A percentile compares a stretch with the other conserved stretches of the same genome.
These are phyloP conservation scores for Bombus huntii DNA, from an alignment of 1,140 invertebrate species.

Conservation along the genomic window DNA sequence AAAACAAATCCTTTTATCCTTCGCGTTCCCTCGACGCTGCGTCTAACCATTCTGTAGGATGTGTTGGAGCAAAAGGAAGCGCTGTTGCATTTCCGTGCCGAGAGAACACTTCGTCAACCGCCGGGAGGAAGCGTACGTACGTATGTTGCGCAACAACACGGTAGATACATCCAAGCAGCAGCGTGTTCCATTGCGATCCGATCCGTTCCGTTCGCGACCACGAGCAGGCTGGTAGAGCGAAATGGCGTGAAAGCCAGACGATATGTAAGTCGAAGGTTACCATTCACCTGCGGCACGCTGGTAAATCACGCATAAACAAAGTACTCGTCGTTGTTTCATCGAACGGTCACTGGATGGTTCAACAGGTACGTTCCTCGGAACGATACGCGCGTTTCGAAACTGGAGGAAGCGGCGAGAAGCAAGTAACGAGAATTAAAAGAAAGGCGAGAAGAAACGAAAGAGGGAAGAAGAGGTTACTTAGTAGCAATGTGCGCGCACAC, in stretches of 20 bases:
- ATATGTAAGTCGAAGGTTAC: not conserved
- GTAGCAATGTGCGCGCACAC: not conserved
- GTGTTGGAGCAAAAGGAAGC: constrained; percentile 44
- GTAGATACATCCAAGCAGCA: not conserved
- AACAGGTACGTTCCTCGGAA: constrained; percentile 57
- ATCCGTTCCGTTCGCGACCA: not conserved
- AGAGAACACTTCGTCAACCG: constrained; percentile 51
- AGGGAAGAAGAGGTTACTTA: not conserved
- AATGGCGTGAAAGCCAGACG: not conserved
- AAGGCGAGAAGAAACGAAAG: not conserved
- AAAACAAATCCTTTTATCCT: constrained; percentile 67
- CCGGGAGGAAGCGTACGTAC: constrained; percentile 23
- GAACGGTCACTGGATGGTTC: constrained; percentile 54
- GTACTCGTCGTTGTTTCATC: constrained; percentile 62
- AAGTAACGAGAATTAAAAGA: not conserved
- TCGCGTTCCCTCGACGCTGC: constrained; percentile 20
- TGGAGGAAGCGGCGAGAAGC: not conserved
- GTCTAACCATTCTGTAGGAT: constrained; percentile 53
- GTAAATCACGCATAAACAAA: constrained; percentile 39
- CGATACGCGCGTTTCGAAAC: constrained; percentile 13
- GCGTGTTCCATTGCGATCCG: no score
- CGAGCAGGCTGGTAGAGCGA: not conserved
- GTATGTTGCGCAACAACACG: constrained; percentile 35
- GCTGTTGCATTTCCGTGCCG: constrained; percentile 48
- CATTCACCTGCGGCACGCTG: not conserved